A percentile compares a stretch with the other conserved stretches of the same genome.
phyloP scores from a whole-genome alignment of 2,888 invertebrate genomes.

The Melanophora roralis region DNA sequence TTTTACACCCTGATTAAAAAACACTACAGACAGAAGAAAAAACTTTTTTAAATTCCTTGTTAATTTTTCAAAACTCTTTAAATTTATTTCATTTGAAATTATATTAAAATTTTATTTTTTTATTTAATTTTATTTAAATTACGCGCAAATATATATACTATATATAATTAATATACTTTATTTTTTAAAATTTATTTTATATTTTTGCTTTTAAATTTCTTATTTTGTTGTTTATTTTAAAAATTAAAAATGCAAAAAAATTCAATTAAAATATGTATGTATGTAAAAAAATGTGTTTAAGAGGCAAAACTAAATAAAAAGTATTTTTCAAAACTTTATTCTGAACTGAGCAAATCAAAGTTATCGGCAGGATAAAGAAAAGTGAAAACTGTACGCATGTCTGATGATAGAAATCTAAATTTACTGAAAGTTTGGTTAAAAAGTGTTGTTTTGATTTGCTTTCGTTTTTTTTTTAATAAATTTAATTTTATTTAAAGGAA shows the following conservation, averaged over 20 bases:
- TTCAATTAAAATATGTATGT: conserved; percentile 61
- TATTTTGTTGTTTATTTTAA: conserved; percentile 45
- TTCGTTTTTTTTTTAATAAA: too few species aligned
- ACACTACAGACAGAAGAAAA: not conserved
- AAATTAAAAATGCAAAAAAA: conserved; percentile 61
- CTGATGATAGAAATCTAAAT: too few species aligned
- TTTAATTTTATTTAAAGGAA: too few species aligned
- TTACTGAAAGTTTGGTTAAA: too few species aligned
- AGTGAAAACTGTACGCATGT: too few species aligned
- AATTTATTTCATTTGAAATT: conserved; percentile 63
- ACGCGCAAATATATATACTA: conserved; percentile 60
- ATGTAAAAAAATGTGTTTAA: conserved; percentile 58
- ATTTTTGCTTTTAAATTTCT: conserved; percentile 56
- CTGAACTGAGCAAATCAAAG: conserved; percentile 46
- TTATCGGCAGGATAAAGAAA: not conserved
- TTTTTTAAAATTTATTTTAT: conserved; percentile 56
- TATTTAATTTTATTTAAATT: conserved; percentile 61
- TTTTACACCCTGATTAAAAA: too few species aligned
- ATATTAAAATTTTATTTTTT: conserved; percentile 61
- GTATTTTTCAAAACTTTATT: conserved; percentile 45
- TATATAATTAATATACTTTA: conserved; percentile 50
- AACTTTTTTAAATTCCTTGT: not conserved
- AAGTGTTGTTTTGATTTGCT: too few species aligned
- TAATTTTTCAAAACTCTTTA: conserved; percentile 50
- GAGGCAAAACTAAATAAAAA: conserved; percentile 51